A percentile compares a stretch with the other conserved stretches of the same genome.
These are phyloP conservation scores for Orestias chungarensis DNA, from an alignment of 2,797 vertebrate species.

Conservation along the genomic window DNA sequence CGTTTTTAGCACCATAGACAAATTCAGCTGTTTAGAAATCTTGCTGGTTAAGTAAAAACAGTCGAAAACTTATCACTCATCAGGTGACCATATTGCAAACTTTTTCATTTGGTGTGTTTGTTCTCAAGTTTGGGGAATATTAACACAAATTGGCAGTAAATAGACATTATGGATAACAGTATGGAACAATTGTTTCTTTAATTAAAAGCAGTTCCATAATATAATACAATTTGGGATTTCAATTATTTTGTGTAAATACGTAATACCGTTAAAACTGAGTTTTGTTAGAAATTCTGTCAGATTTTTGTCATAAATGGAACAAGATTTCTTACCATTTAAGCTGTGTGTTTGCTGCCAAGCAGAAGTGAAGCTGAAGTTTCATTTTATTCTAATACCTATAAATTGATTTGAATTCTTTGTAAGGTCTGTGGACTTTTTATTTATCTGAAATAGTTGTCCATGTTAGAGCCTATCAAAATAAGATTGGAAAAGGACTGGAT, in stretches of 20 bases:
- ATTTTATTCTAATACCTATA: no score
- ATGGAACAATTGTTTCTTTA: not conserved
- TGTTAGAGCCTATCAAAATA: not conserved
- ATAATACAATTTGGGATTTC: not conserved
- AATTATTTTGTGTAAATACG: not conserved
- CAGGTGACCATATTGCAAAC: no score
- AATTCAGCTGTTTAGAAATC: not conserved
- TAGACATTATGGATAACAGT: not conserved
- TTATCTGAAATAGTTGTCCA: not conserved
- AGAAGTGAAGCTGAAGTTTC: no score
- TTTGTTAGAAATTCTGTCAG: not conserved
- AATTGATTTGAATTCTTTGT: no score
- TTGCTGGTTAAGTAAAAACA: not conserved
- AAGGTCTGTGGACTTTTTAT: no score
- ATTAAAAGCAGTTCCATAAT: not conserved
- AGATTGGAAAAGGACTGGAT: not conserved
- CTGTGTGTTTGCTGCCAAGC: no score
- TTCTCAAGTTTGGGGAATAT: not conserved
- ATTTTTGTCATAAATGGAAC: no score
- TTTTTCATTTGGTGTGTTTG: no score
- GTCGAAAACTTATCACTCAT: not conserved
- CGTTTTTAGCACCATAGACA: not conserved
- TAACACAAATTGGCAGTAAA: not conserved
- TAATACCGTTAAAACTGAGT: not conserved
- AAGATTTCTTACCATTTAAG: no score